These are phyloP conservation scores for Nibea albiflora DNA, from an alignment of 2,113 vertebrate genomes.

Conservation along the genomic window DNA sequence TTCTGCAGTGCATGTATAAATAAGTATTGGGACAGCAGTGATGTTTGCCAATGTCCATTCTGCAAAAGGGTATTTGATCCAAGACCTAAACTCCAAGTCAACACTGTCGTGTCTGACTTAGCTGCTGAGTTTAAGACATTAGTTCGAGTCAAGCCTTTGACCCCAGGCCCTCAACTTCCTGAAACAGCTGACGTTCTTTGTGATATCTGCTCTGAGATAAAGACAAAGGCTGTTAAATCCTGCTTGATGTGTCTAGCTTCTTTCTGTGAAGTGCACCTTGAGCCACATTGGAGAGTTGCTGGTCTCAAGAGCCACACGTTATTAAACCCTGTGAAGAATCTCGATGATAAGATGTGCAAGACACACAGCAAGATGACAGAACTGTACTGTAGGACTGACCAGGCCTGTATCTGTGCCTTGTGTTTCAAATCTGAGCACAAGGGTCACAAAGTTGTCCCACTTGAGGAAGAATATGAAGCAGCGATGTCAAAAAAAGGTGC, in stretches of 20 bases:
- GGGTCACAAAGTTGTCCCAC: slow-evolving; percentile 21
- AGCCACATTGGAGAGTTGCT: too few species aligned
- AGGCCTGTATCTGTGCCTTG: slow-evolving; percentile 36
- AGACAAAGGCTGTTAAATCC: slow-evolving; percentile 79
- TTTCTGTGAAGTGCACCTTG: slow-evolving; percentile 59
- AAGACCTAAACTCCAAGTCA: too few species aligned
- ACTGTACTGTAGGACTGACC: slow-evolving; percentile 52
- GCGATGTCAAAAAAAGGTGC: too few species aligned
- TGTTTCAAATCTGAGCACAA: slow-evolving; percentile 25
- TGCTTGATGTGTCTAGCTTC: slow-evolving; percentile 45
- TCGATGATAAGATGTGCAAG: slow-evolving; percentile 45
- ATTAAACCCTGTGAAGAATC: too few species aligned
- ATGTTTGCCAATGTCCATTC: too few species aligned
- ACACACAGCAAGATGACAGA: slow-evolving; percentile 44
- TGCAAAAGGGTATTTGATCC: too few species aligned
- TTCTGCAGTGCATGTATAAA: slow-evolving; percentile 9
- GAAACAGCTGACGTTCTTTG: slow-evolving; percentile 15
- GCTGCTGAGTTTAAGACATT: slow-evolving; percentile 10
- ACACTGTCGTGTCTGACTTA: neutral
- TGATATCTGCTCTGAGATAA: slow-evolving; percentile 86
- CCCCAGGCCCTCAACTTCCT: neutral
- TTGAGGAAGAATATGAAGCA: too few species aligned
- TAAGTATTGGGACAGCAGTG: slow-evolving; percentile 36
- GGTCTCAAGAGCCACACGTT: too few species aligned
- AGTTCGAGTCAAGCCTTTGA: slow-evolving; percentile 9